Conservation (phyloP, 2,113 vertebrate genomes). For the Baryphthengus martii region DNA sequence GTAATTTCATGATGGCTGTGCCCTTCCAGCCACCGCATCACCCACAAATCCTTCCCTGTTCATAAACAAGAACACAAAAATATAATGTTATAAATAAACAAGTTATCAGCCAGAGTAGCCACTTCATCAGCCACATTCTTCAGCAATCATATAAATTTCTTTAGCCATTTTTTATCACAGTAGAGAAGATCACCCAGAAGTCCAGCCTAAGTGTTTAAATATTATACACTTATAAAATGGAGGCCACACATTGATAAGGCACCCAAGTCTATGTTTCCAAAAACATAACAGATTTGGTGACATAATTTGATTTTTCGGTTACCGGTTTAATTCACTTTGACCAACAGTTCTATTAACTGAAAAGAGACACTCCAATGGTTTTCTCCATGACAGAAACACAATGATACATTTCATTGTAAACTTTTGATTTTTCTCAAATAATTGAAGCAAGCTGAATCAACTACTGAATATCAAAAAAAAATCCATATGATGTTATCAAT, state of each 20-base stretch:
- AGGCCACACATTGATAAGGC: neutral
- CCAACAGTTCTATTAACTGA: neutral
- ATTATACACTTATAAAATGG: neutral
- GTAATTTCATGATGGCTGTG: no score
- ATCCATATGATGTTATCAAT: neutral
- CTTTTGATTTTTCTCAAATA: neutral
- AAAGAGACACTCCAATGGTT: neutral
- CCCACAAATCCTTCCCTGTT: no score
- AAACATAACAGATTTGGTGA: neutral
- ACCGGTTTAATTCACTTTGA: neutral
- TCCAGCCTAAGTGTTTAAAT: neutral
- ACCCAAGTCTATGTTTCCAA: neutral
- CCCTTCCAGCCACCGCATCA: no score
- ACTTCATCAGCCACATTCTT: neutral
- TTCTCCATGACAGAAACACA: neutral
- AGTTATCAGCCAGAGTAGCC: neutral
- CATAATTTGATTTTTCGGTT: neutral
- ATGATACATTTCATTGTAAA: neutral
- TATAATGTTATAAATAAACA: neutral
- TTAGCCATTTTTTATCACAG: neutral
- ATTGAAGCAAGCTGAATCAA: neutral
- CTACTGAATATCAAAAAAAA: neutral
- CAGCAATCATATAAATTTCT: neutral
- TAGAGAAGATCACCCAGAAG: neutral
- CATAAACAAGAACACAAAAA: no score